phyloP scores from a whole-genome alignment of 53 echinoderm and acorn worm species.

The Echinometra lucunter region DNA sequence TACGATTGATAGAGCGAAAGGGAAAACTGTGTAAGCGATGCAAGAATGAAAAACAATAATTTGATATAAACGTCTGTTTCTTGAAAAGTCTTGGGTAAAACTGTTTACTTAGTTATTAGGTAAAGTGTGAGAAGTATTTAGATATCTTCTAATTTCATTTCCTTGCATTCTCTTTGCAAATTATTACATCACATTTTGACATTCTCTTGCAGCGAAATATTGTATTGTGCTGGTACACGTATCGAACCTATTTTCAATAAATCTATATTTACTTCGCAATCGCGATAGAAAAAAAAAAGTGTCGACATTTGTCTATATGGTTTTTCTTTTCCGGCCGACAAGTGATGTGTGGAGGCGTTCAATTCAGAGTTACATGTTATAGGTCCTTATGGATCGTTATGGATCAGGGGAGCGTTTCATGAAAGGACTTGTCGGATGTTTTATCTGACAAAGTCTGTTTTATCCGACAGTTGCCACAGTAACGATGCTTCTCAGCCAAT shows the following conservation, averaged over 20 bases:
- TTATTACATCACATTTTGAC: background rate
- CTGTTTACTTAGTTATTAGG: slow-evolving; percentile 2
- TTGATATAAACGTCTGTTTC: background rate
- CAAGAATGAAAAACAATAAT: background rate
- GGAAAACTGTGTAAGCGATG: slow-evolving; percentile 1
- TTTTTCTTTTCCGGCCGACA: too few relatives aligned
- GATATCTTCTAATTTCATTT: background rate
- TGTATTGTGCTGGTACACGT: background rate
- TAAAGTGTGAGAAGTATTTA: background rate
- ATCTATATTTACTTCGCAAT: background rate
- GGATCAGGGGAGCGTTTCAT: too few relatives aligned
- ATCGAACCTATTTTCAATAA: background rate
- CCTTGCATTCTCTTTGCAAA: background rate
- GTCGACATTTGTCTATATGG: background rate
- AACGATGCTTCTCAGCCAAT: too few relatives aligned
- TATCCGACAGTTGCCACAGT: too few relatives aligned
- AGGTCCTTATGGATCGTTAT: too few relatives aligned
- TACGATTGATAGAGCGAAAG: slow-evolving; percentile 31
- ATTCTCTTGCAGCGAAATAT: background rate
- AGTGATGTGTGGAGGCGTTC: too few relatives aligned
- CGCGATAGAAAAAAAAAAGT: background rate
- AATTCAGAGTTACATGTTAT: too few relatives aligned
- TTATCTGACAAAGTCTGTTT: too few relatives aligned
- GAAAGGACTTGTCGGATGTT: too few relatives aligned
- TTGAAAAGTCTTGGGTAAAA: background rate